phyloP scores from a whole-genome alignment of 1,140 invertebrate species.

The Drosophila hydei region DNA sequence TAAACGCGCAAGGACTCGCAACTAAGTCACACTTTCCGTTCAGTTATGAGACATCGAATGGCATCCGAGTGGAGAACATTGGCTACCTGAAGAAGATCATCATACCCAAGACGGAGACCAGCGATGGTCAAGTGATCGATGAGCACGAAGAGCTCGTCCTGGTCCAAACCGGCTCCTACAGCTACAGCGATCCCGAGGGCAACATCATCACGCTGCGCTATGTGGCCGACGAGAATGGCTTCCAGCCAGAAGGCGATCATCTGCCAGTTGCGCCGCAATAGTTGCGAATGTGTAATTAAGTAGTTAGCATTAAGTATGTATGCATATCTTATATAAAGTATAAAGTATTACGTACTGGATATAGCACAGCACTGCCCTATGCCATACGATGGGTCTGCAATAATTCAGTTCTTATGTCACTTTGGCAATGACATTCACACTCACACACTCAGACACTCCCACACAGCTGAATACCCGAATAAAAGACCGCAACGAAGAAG shows the following conservation, averaged over 20 bases:
- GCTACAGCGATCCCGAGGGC: slow-evolving; percentile 90
- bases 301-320: slow-evolving; percentile 36
- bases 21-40: not conserved
- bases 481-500: slow-evolving; percentile 19
- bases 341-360: slow-evolving; percentile 50
- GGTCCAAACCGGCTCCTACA: slow-evolving; percentile 87
- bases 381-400: slow-evolving; percentile 30
- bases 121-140: slow-evolving; percentile 84
- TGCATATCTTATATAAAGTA: slow-evolving; percentile 23
- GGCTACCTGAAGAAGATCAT: slow-evolving; percentile 86
- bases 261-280: slow-evolving; percentile 86
- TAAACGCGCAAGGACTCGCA: not conserved
- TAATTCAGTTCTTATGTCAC: slow-evolving; percentile 24
- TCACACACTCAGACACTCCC: slow-evolving; percentile 13
- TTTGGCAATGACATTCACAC: slow-evolving; percentile 30
- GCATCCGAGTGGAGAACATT: slow-evolving; percentile 87
- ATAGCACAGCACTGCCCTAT: slow-evolving; percentile 44
- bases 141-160: slow-evolving; percentile 85
- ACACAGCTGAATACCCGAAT: slow-evolving; percentile 17
- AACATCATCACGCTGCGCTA: slow-evolving; percentile 89
- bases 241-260: slow-evolving; percentile 85
- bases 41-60: slow-evolving; percentile 88
- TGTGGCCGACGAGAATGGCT: slow-evolving; percentile 90
- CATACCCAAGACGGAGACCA: slow-evolving; percentile 84
- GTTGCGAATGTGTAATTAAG: slow-evolving; percentile 33